phyloP scores from a whole-genome alignment of 2,113 vertebrate species.

The Enhydra lutris region DNA sequence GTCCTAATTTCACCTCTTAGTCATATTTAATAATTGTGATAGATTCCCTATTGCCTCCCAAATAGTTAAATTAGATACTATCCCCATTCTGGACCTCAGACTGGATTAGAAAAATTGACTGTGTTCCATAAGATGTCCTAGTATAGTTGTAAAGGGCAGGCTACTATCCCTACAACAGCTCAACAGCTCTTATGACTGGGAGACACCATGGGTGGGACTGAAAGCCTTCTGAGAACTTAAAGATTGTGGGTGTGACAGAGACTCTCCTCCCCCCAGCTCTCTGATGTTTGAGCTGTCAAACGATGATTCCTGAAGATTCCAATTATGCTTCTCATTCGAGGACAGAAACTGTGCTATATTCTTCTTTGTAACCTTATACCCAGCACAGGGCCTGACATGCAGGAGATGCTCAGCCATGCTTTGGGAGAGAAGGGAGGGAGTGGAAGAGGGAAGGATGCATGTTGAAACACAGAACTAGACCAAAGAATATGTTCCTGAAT shows the following conservation, averaged over 20 bases:
- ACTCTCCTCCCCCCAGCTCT: neutral
- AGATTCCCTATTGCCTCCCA: neutral
- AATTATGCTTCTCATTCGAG: neutral
- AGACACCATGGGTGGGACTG: neutral
- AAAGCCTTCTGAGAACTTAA: neutral
- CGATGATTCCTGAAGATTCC: conserved; percentile 9
- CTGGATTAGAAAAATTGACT: neutral
- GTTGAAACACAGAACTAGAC: neutral
- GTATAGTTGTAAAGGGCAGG: neutral
- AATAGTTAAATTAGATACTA: neutral
- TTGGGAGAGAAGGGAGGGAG: neutral
- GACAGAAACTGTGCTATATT: neutral
- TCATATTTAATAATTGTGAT: neutral
- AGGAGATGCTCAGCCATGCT: neutral
- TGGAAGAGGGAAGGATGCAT: neutral
- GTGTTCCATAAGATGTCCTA: neutral
- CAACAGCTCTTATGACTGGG: neutral
- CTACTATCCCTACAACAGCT: neutral
- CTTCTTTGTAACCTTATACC: conserved; percentile 21
- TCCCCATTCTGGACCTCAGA: neutral
- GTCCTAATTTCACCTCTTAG: neutral
- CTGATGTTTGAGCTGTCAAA: neutral
- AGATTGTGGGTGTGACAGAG: neutral
- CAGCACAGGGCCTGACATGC: neutral
- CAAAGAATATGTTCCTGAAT: neutral